Evolutionary conservation across 2,113 vertebrate genomes (phyloP).

Genomic region (Dicentrarchus labrax): DNA sequence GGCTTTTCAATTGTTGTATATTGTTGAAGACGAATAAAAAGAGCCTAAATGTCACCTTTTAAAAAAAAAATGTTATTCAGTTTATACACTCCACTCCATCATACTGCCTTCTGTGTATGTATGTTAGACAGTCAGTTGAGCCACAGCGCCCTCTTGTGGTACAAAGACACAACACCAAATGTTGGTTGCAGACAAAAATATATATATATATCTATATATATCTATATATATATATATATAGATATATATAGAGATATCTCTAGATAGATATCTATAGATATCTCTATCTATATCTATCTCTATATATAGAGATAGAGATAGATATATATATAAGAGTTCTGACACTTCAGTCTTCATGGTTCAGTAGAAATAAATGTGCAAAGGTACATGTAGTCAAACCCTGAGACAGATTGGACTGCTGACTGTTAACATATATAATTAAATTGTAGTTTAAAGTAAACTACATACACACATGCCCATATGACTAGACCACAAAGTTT

Average conservation of each 20-base stretch:
- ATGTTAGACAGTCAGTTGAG: background rate
- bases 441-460: background rate
- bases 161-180: background rate
- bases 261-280: too few relatives aligned
- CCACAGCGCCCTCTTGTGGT: constrained; percentile 36
- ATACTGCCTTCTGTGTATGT: background rate
- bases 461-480: background rate
- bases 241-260: too few relatives aligned
- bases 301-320: too few relatives aligned
- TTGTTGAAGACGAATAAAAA: constrained; percentile 56
- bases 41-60: constrained; percentile 30
- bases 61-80: background rate
- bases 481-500: background rate
- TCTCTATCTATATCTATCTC: too few relatives aligned
- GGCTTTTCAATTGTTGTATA: constrained; percentile 61
- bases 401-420: too few relatives aligned
- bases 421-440: too few relatives aligned
- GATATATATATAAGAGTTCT: too few relatives aligned
- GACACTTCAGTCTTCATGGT: background rate
- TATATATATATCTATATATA: too few relatives aligned
- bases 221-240: too few relatives aligned
- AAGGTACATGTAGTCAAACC: background rate
- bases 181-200: background rate
- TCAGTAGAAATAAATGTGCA: background rate
- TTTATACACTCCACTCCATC: background rate